Base-by-base conservation (phyloP, 2,888 invertebrate genomes). In the Peribatodes rhomboidaria region DNA sequence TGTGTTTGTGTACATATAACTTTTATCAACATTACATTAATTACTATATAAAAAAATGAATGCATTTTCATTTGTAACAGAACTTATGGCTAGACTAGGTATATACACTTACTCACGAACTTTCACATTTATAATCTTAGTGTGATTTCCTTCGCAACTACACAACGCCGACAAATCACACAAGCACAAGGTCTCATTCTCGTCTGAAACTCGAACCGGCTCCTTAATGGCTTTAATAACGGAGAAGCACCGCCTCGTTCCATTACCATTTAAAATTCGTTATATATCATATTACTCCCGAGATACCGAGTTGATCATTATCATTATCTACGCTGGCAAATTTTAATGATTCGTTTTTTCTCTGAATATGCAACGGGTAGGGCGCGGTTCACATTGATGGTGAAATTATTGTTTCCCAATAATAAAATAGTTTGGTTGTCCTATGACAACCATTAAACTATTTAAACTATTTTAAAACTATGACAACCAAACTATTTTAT, bases 321-420 rank as follows among this genome's bases (percentile, higher is more conserved):
- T 72, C 70, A 72, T 75, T 75, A 73, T 72, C 69, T 72, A 55
- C 65, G 66, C 70, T 67, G 65, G 69, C 67, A 65, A 69, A 69
- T 72, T 74, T 75, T 74, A 75, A 75, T 75, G 70, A 70, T 67
- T 68, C 72, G 66, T 65, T 68, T 73, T 67, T 73, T 68, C 59
- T 56, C 60, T 68, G 65, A 67, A 72, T 70, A 72, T 72, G 73
- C 70, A 71, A 62, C 65, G 68, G 42, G 44, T 61, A 56, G 20
- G 35, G 65, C 37, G 20, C 2, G 6, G 56, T 64, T 44, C 42
- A 56, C 47, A 57, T 16, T 13, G 52, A 16, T n/a, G 37, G 9
- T 14, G 33, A 11, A 11, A 16, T 0, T 20, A n/a, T 14, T 50
- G 18, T 7, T 18, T 11, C 18, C 10, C 41, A 2, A 2, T 31